These are phyloP conservation scores for Peromyscus nudipes DNA, from an alignment of 2,797 vertebrate species.

Conservation along the genomic window DNA sequence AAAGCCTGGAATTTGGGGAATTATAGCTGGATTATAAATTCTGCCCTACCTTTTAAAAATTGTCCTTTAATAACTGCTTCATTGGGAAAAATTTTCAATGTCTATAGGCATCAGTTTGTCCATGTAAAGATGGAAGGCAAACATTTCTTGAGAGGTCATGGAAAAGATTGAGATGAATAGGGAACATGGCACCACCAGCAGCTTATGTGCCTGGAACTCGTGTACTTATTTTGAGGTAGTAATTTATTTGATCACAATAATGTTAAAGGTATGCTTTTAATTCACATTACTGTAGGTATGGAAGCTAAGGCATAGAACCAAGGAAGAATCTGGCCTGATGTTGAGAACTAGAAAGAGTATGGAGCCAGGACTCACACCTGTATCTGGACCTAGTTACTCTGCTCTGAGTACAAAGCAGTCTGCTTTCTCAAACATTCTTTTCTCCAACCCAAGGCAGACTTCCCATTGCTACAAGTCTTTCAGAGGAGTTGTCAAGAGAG, in stretches of 20 bases:
- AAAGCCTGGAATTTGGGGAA: background rate
- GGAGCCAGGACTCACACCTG: background rate
- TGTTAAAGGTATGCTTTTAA: background rate
- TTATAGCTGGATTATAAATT: background rate
- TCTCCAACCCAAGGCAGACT: background rate
- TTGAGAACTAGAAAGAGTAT: background rate
- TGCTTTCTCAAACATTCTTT: background rate
- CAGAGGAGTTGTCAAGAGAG: background rate
- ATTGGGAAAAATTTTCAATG: background rate
- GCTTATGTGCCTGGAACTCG: background rate
- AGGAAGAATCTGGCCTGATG: background rate
- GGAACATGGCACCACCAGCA: background rate
- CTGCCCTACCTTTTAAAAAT: background rate
- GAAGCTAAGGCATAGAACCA: background rate
- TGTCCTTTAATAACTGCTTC: background rate
- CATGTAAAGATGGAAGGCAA: background rate
- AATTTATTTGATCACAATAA: background rate
- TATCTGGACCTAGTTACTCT: background rate
- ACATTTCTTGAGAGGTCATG: background rate
- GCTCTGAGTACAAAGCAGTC: background rate
- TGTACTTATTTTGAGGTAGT: background rate
- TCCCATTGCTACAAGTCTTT: background rate
- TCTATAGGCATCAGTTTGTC: background rate
- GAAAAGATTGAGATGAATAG: background rate
- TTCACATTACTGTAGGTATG: background rate